Evolutionary conservation across 2,888 invertebrate species (phyloP), one percentile per base, ranked within the genome.

Genomic region (Ormyrus thymus): DNA sequence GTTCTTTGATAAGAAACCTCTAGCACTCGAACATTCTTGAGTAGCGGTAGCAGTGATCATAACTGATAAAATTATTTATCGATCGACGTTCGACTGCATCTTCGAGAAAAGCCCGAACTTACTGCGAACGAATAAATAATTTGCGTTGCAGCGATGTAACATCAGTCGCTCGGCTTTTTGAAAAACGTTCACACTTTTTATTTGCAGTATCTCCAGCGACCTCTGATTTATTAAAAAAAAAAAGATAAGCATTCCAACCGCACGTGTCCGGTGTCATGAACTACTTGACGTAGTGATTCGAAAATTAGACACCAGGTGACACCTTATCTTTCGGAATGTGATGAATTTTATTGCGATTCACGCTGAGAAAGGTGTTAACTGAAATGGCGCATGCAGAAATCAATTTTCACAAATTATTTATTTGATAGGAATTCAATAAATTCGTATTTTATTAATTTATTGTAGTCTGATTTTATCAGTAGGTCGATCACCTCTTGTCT

Each of bases 1-100:
- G 11, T 13, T 10, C 45, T 43, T 46, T 10, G 58, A 71, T 71
- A 58, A 71, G 64, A 15, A 53, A 10, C 11, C 69, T 55, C 6
- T 45, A 13, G 9, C 46, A 29, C 50, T 48, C 59, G 56, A 73
- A 59, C 51, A 71, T 77, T 77, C 55, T 45, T 5, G 7, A 43
- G 29, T n/a, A 29, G 62, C 62, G n/a, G 29, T n/a, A 55, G 58
- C 11, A 46, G 13, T 10, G 66, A 66, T 72, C 59, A 11, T 7
- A n/a, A 77, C 13, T 65, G 72, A 77, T 77, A 77, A 61, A 48
- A 11, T 70, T 66, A 46, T 8, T 77, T 66, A 77, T 61, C 66
- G 61, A 77, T 71, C 70, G 59, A 65, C 10, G 9, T 51, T 69
- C 58, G 65, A 29, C 1, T 29, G 29, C 29, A 29, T 29, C 29